Evolutionary conservation across 2,888 invertebrate species (phyloP).

Genomic region (Agrochola macilenta): DNA sequence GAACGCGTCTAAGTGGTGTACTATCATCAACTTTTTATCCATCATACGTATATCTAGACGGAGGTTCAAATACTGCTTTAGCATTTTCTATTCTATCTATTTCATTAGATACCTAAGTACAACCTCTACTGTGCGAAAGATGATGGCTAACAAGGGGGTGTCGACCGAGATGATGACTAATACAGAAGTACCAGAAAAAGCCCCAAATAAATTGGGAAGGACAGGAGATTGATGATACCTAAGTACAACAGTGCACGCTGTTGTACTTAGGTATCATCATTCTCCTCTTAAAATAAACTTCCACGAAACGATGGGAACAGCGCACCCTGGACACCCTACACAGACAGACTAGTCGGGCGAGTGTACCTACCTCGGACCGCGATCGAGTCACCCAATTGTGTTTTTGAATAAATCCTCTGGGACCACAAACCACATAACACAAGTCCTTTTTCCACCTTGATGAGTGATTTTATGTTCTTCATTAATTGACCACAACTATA

Average conservation of each 20-base stretch:
- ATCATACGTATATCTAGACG: constrained; percentile 5
- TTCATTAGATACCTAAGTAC: not conserved
- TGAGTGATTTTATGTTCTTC: not conserved
- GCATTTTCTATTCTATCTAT: not conserved
- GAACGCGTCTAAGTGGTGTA: not conserved
- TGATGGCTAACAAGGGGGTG: too few relatives aligned
- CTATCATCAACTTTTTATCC: not conserved
- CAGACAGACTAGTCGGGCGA: not conserved
- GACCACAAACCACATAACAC: not conserved
- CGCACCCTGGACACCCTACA: not conserved
- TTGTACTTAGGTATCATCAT: too few relatives aligned
- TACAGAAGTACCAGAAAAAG: too few relatives aligned
- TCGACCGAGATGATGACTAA: too few relatives aligned
- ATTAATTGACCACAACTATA: not conserved
- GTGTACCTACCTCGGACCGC: not conserved
- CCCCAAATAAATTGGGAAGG: too few relatives aligned
- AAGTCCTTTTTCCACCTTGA: not conserved
- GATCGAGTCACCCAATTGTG: not conserved
- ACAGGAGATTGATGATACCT: not conserved
- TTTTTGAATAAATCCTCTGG: not conserved
- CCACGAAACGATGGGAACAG: not conserved
- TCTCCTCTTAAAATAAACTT: not conserved
- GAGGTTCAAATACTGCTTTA: not conserved
- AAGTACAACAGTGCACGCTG: too few relatives aligned
- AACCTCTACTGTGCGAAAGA: too few relatives aligned